Evolutionary conservation across 2,888 invertebrate genomes (phyloP).

Genomic region (Andrena minutula): DNA sequence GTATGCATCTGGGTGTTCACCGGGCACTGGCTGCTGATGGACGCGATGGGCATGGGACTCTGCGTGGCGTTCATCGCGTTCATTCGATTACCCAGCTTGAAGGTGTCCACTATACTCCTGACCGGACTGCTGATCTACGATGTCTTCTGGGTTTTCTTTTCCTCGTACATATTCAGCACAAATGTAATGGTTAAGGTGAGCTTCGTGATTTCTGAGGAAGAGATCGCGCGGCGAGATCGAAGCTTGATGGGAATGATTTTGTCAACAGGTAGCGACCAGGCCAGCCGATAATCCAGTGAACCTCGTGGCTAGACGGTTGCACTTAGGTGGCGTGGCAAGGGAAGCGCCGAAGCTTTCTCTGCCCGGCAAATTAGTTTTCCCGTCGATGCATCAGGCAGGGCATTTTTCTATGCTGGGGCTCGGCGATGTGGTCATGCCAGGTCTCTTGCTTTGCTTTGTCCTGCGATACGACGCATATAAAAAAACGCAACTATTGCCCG

Average conservation of each 20-base stretch:
- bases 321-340: conserved; percentile 94
- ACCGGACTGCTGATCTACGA: conserved; percentile 98
- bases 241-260: conserved; percentile 11
- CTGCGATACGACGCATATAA: conserved; percentile 99
- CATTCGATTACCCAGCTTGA: conserved; percentile 97
- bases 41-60: conserved; percentile 99
- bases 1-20: conserved; percentile 99
- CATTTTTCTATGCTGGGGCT: conserved; percentile 98
- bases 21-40: conserved; percentile 99
- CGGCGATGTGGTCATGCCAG: conserved; percentile 97
- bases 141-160: conserved; percentile 99
- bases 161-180: conserved; percentile 98
- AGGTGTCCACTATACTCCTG: conserved; percentile 96
- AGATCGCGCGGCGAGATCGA: too few species aligned
- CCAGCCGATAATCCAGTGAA: conserved; percentile 97
- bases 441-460: conserved; percentile 97
- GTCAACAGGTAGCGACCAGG: conserved; percentile 89
- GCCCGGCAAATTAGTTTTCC: conserved; percentile 98
- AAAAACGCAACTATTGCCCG: conserved; percentile 91
- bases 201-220: conserved; percentile 56
- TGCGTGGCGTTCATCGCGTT: conserved; percentile 99
- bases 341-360: conserved; percentile 98
- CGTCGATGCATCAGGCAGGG: conserved; percentile 97
- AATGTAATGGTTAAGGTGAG: conserved; percentile 99
- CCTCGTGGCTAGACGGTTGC: conserved; percentile 96